phyloP scores from a whole-genome alignment of 2,113 vertebrate species.

The Physeter macrocephalus region DNA sequence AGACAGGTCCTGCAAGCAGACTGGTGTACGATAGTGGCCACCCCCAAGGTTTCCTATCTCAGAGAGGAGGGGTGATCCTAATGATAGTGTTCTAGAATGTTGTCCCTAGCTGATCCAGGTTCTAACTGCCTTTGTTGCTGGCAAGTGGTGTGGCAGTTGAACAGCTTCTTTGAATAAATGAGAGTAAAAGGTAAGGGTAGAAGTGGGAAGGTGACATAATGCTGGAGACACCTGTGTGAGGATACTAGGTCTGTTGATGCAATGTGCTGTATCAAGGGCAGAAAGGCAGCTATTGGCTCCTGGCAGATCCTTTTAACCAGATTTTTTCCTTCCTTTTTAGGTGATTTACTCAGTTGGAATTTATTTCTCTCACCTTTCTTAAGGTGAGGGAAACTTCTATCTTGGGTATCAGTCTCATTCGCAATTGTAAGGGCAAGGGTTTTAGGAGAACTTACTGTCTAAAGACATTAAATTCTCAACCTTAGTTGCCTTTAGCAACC shows the following conservation, averaged over 20 bases:
- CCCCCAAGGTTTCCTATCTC: not conserved
- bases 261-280: not conserved
- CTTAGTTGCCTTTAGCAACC: not conserved
- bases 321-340: slow-evolving; percentile 35
- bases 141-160: slow-evolving; percentile 42
- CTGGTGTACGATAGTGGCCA: not conserved
- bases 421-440: not conserved
- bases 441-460: not conserved
- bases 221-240: not conserved
- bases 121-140: slow-evolving; percentile 3
- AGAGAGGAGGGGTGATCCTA: not conserved
- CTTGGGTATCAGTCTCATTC: not conserved
- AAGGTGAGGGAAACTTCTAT: not conserved
- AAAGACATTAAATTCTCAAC: not conserved
- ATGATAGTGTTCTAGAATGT: not conserved
- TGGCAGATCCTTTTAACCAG: slow-evolving; percentile 19
- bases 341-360: slow-evolving; percentile 46
- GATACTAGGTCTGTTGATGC: slow-evolving; percentile 9
- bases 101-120: not conserved
- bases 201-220: slow-evolving; percentile 38
- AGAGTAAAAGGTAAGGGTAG: slow-evolving; percentile 1
- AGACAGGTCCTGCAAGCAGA: not conserved
- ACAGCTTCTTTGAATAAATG: slow-evolving; percentile 21
- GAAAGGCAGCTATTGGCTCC: slow-evolving; percentile 46
- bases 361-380: slow-evolving; percentile 29